Evolutionary conservation across 1,140 invertebrate species (phyloP).

Genomic region (Drosophila ambigua): DNA sequence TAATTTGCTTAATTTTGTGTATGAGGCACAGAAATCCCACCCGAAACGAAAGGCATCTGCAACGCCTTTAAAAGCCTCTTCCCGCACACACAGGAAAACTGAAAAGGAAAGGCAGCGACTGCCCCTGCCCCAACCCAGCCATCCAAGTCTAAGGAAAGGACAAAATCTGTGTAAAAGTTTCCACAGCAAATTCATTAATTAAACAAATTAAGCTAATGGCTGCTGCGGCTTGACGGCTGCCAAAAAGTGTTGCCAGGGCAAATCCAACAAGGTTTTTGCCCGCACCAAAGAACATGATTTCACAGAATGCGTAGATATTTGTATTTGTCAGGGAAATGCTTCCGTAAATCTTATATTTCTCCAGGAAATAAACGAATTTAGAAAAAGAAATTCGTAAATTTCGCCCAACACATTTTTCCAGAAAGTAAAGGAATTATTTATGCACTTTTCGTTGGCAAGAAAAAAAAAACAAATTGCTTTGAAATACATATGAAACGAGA

Average conservation of each 20-base stretch:
- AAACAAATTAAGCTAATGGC: slow-evolving; percentile 60
- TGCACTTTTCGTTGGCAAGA: slow-evolving; percentile 21
- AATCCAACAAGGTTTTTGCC: background rate
- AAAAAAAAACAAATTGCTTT: too few species aligned
- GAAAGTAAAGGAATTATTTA: slow-evolving; percentile 35
- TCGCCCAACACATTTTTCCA: too few species aligned
- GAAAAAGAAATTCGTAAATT: background rate
- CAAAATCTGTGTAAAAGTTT: slow-evolving; percentile 50
- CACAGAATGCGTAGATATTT: slow-evolving; percentile 3
- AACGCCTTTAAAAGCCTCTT: slow-evolving; percentile 37
- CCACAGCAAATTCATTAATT: slow-evolving; percentile 54
- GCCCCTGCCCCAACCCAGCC: too few species aligned
- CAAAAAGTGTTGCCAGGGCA: slow-evolving; percentile 43
- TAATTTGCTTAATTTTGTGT: slow-evolving; percentile 65
- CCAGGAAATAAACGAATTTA: background rate
- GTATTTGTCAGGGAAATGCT: slow-evolving; percentile 21
- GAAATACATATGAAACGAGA: slow-evolving; percentile 35
- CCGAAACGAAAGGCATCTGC: slow-evolving; percentile 22
- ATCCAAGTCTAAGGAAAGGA: slow-evolving; percentile 1
- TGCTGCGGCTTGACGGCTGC: slow-evolving; percentile 45
- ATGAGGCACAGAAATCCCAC: slow-evolving; percentile 3
- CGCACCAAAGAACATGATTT: slow-evolving; percentile 11
- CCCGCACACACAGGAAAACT: background rate
- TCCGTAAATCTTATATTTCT: slow-evolving; percentile 14
- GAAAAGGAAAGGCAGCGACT: background rate